phyloP scores from a whole-genome alignment of 2,888 invertebrate species.

The Imbricaverruca yamaguchii region DNA sequence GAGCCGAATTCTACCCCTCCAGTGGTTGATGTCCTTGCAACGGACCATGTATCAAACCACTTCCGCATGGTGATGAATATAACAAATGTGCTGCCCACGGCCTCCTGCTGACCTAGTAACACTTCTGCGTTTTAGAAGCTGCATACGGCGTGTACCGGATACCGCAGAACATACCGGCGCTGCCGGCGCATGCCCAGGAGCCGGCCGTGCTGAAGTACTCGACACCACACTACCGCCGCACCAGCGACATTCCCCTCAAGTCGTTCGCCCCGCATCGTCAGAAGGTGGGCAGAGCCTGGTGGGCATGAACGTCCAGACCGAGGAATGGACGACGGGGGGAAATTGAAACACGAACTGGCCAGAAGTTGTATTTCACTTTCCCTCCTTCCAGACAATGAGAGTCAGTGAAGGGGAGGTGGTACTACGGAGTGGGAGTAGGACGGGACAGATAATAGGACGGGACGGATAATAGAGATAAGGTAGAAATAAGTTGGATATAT shows the following conservation, averaged over 20 bases:
- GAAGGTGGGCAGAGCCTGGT: neutral
- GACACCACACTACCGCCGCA: neutral
- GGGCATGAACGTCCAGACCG: neutral
- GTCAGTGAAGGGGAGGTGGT: neutral
- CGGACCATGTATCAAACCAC: too few species aligned
- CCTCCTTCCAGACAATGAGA: neutral
- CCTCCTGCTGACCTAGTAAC: too few species aligned
- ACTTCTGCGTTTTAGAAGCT: neutral
- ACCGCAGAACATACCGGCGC: neutral
- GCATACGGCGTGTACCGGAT: slow-evolving; percentile 3
- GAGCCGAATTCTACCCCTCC: too few species aligned
- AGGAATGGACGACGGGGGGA: neutral
- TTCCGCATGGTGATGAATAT: too few species aligned
- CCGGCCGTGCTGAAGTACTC: neutral
- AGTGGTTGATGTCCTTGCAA: too few species aligned
- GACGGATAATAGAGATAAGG: neutral
- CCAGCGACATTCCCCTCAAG: neutral
- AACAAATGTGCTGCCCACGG: too few species aligned
- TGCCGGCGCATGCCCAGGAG: neutral
- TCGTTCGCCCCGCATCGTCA: neutral
- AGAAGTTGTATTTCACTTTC: neutral
- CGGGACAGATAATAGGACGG: neutral
- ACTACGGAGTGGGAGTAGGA: neutral
- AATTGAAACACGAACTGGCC: neutral
- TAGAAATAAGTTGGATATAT: too few species aligned